phyloP scores from a whole-genome alignment of 2,113 vertebrate species.

The Trachemys scripta region DNA sequence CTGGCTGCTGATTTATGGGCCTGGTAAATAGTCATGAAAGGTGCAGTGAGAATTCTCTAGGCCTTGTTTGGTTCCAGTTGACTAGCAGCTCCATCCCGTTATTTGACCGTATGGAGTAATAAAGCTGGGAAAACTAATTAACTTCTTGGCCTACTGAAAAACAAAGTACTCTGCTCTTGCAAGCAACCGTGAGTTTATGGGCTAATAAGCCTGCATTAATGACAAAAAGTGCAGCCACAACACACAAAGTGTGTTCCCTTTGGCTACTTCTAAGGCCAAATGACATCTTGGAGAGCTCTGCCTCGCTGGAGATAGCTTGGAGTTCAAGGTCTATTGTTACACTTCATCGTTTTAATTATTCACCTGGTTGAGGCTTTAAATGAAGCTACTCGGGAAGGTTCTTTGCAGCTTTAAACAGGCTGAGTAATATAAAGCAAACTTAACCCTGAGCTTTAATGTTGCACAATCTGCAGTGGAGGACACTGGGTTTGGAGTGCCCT shows the following conservation, averaged over 20 bases:
- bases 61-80: not conserved
- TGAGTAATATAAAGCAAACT: not conserved
- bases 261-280: not conserved
- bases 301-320: not conserved
- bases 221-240: not conserved
- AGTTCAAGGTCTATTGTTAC: not conserved
- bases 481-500: not conserved
- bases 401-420: not conserved
- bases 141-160: conserved; percentile 40
- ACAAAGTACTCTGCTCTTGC: conserved; percentile 18
- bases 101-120: conserved; percentile 50
- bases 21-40: conserved; percentile 36
- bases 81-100: conserved; percentile 27
- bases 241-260: not conserved
- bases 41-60: conserved; percentile 42
- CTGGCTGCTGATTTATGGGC: conserved; percentile 52
- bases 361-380: conserved; percentile 33
- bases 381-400: conserved; percentile 2
- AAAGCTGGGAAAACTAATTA: conserved; percentile 65
- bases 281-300: not conserved
- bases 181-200: conserved; percentile 17
- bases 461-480: not conserved
- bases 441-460: not conserved
- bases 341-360: conserved; percentile 48
- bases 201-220: conserved; percentile 23